phyloP scores from a whole-genome alignment of 2,888 invertebrate species.

The Tachystola acroxantha region DNA sequence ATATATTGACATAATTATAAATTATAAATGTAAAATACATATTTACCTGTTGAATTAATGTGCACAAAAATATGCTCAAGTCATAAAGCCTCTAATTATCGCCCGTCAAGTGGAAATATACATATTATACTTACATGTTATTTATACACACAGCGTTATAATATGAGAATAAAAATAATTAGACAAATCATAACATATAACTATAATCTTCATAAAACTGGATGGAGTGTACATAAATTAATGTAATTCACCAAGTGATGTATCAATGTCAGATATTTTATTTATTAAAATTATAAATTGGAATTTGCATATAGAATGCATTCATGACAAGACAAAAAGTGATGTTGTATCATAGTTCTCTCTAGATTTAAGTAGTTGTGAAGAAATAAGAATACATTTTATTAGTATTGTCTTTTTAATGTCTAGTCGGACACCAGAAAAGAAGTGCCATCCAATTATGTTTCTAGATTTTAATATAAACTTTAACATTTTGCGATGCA shows the following conservation, averaged over 20 bases:
- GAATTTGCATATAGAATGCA: too few species aligned
- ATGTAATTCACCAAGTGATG: too few species aligned
- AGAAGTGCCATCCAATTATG: constrained; percentile 68
- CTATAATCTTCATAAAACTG: too few species aligned
- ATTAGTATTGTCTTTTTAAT: constrained; percentile 18
- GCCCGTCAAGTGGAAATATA: neutral
- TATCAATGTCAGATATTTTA: too few species aligned
- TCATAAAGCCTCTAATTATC: neutral
- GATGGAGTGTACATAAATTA: too few species aligned
- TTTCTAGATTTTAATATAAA: constrained; percentile 55
- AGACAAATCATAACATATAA: too few species aligned
- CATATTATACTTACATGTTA: neutral
- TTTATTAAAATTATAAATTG: too few species aligned
- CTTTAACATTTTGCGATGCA: constrained; percentile 72
- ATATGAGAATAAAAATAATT: too few species aligned
- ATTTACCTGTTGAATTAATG: constrained; percentile 15
- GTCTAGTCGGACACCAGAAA: constrained; percentile 38
- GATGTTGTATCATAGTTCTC: constrained; percentile 56
- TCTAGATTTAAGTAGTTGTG: constrained; percentile 24
- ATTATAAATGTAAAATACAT: too few species aligned
- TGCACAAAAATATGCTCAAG: constrained; percentile 45
- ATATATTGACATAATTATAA: too few species aligned
- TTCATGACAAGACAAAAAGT: constrained; percentile 56
- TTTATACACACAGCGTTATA: neutral
- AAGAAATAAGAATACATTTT: constrained; percentile 6